Base-by-base conservation (phyloP, 2,888 invertebrate genomes). In the Perdita meconis region DNA sequence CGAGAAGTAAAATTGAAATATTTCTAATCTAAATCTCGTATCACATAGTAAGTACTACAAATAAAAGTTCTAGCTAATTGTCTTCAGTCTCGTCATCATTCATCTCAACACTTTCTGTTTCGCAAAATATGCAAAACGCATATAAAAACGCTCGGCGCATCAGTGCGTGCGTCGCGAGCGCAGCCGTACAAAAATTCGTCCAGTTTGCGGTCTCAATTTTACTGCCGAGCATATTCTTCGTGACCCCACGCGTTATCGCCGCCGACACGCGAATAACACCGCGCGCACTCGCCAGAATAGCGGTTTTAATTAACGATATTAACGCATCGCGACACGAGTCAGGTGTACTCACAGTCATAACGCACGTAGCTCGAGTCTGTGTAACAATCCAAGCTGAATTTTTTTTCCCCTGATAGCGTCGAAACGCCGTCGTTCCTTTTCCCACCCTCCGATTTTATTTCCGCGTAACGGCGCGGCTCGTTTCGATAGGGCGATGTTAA, bases 251-350 rank as follows among this genome's bases (percentile, higher is more conserved):
- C 42, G 64, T 75, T 78, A 72, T 69, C 71, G n/a, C 42, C 42
- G 53, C 13, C 24, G 68, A 53, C 70, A 59, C 42, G 73, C 77
- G 24, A 65, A 59, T 60, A 65, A 69, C 63, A 51, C 51, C 68
- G 10, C 47, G 74, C 19, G 64, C 8, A 47, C 51, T 34, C 12
- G 26, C 8, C 36, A 19, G 59, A 34, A 60, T 36, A 22, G 36
- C 56, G 34, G 53, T 81, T 82, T 84, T 81, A 84, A 84, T 81
- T 81, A 84, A 81, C 82, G 70, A 81, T 79, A 82, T 82, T 84
- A 73, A 80, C 72, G 68, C 51, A 51, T 67, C 68, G 55, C 30
- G 51, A 22, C 22, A 13, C 22, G 74, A 55, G 55, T 47, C 30
- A 8, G 40, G 10, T 42, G 44, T 56, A 50, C 47, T 42, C 19